Conservation (phyloP, 2,888 invertebrate species). For the Leucophenga montana region DNA sequence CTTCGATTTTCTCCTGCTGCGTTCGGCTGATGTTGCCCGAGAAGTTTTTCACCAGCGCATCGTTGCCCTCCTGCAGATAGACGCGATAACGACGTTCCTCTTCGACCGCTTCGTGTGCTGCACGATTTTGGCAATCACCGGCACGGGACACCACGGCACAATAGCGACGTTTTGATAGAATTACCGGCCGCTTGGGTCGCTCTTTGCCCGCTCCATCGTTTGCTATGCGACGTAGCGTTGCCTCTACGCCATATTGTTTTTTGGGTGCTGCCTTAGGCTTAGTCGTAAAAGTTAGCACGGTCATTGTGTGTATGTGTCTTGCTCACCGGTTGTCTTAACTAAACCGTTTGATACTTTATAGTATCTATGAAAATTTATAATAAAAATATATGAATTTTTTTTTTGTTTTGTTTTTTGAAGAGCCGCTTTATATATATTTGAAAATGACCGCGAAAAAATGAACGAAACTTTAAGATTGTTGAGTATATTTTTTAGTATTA, state of each 20-base stretch:
- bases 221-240: background rate
- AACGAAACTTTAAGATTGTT: too few relatives aligned
- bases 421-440: too few relatives aligned
- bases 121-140: conserved; percentile 25
- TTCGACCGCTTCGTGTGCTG: conserved; percentile 31
- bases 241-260: background rate
- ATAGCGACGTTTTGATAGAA: conserved; percentile 47
- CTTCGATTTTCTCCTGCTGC: conserved; percentile 26
- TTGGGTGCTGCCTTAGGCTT: background rate
- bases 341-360: too few relatives aligned
- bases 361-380: too few relatives aligned
- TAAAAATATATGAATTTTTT: too few relatives aligned
- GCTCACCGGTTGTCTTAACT: too few relatives aligned
- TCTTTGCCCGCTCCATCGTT: background rate
- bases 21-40: background rate
- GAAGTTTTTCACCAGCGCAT: conserved; percentile 39
- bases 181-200: conserved; percentile 37
- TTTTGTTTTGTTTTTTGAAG: too few relatives aligned
- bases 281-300: background rate
- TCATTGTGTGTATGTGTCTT: too few relatives aligned
- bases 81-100: conserved; percentile 50
- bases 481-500: too few relatives aligned
- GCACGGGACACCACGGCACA: conserved; percentile 44
- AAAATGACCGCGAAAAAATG: too few relatives aligned
- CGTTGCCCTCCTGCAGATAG: conserved; percentile 48